Evolutionary conservation across 2,113 vertebrate genomes (phyloP), one percentile per base, ranked within the genome.

Genomic region (Cinclus mexicanus): DNA sequence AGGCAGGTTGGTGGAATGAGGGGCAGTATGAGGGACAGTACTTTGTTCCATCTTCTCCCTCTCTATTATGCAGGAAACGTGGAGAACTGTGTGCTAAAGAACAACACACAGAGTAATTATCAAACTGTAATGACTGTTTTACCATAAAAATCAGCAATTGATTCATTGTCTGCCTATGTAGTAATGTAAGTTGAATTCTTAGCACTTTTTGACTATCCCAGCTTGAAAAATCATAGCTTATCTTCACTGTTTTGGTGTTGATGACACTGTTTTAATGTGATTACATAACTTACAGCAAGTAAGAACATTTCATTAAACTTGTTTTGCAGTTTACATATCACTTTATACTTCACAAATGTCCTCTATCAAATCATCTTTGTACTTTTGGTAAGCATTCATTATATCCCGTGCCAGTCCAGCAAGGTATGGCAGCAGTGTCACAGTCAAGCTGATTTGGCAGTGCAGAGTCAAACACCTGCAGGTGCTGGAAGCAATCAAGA

Each of bases 301-400:
- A 49, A 67, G 86, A 90, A 13, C 20, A 44, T 92, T 96, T 94
- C 23, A 93, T 93, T 90, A 90, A 92, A 89, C 83, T 90, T 77
- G 86, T 90, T 93, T 88, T 92, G 18, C 92, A 83, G 71, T 63
- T 93, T 83, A 69, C 23, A 22, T 86, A 92, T 88, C 23, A 1
- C 42, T 76, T 94, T 33, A 33, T 47, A 33, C 50, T 95, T 87
- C 82, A 74, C 28, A 67, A 61, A 29, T 47, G 11, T 35, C 37
- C 50, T 86, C 29, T 75, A 47, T 80, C 50, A 80, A 83, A 65
- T 65, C 10, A 22, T 33, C 71, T 83, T 92, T 57, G 23, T 64
- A n/a, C 14, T 86, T 87, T 72, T 28, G 49, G 46, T 49, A 85
- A 69, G 46, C 41, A 57, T 49, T 86, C 50, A 29, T 69, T 86